Percentiles rank a stretch among this genome's conserved stretches.
Conservation (phyloP, 2,797 vertebrate species). For the Cyclura pinguis region DNA sequence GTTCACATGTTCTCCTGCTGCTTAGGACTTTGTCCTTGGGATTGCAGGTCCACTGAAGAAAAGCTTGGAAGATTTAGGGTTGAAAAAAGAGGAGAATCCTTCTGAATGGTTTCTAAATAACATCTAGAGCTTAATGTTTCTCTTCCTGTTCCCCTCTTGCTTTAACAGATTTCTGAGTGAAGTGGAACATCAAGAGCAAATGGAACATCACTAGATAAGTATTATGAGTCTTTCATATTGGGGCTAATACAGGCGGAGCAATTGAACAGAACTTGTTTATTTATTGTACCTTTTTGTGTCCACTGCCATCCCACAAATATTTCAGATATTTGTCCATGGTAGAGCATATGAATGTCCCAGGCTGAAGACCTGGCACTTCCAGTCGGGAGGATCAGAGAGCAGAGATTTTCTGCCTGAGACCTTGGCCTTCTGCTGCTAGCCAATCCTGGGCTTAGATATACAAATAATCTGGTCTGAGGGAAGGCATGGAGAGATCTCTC, state of each 20-base stretch:
- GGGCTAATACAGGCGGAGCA: conserved; percentile 3
- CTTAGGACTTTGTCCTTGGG: background rate
- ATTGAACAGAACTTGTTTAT: background rate
- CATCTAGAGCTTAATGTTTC: conserved; percentile 35
- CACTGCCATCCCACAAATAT: background rate
- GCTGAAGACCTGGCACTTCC: too few species aligned
- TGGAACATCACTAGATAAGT: conserved; percentile 72
- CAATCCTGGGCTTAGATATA: too few species aligned
- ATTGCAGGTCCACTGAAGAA: background rate
- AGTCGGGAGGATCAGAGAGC: too few species aligned
- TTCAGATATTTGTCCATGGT: background rate
- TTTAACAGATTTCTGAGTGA: conserved; percentile 66
- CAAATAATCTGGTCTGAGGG: background rate
- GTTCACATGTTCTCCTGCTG: background rate
- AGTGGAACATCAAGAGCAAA: conserved; percentile 30
- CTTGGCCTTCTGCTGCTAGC: too few species aligned
- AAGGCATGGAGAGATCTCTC: background rate
- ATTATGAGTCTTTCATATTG: conserved; percentile 60
- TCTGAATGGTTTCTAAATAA: background rate
- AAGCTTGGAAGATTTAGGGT: background rate
- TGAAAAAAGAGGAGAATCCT: background rate
- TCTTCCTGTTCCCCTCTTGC: conserved; percentile 46
- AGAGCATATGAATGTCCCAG: background rate
- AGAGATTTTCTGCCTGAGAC: too few species aligned
- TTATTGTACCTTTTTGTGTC: background rate